Base-by-base conservation (phyloP, 2,888 invertebrate species). In the Ligdia adustata region DNA sequence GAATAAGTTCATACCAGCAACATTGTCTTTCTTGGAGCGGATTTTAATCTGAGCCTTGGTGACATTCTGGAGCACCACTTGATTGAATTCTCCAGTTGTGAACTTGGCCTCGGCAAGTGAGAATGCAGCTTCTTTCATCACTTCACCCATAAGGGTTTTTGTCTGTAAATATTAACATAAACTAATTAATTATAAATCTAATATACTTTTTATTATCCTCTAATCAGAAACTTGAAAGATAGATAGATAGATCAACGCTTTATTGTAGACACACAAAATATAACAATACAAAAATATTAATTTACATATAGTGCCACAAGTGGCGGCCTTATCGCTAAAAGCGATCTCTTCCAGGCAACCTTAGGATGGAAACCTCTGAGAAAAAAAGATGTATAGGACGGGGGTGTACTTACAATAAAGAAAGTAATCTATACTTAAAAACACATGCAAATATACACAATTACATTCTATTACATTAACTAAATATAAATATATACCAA, bases 51-150 rank as follows among this genome's bases (percentile, higher is more conserved):
- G 99, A 41, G 99, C 99, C 81, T 98, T 99, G 40, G 97, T 98
- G 7, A 99, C 99, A 76, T 99, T 99, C 82, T 99, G 99, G 38
- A 99, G 90, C 12, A 99, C 99, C 55, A 98, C 97, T 83, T 99
- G 99, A 82, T 98, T 99, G 82, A 99, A 98, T 70, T 99, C 99
- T 51, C 99, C 99, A 14, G 97, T 97, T 0, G 99, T 96, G 85
- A 99, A 99, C 86, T 99, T 99, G 3, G 99, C 99, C 87, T 99
- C 99, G 0, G 99, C 99, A 57, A 99, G 83, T 1, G 99, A 99
- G 85, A 99, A 99, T 1, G 99, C 97, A 35, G 99, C 99, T 80
- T 99, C 98, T 86, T 99, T 99, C 99, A 99, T 99, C 34, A 99
- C 98, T 76, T 99, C 99, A 52, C 98, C 98, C 98, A 99, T 99